Evolutionary conservation across 2,888 invertebrate genomes (phyloP), one percentile per base, ranked within the genome.

Genomic region (Cephus pulcher): DNA sequence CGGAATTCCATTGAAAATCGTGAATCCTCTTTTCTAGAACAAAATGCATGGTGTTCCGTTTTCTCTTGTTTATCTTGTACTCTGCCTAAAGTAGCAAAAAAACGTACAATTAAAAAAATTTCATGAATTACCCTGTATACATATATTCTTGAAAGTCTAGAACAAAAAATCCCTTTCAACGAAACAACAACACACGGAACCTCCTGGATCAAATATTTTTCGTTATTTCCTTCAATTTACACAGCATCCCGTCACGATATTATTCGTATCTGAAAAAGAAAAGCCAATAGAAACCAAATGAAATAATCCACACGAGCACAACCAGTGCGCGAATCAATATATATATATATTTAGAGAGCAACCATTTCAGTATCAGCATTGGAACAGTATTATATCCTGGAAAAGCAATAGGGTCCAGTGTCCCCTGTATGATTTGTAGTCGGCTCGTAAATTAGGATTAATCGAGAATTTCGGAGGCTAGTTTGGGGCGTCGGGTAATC

Each of bases 381-480:
- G 40, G 9, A 9, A 56, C 40, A 56, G 40, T 56, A 56, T 56
- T 56, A 56, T 56, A 56, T 56, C 40, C 40, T 23, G 9, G 40
- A 56, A 23, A 30, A 73, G 33, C 34, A 73, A 73, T 73, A 73
- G 73, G 33, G 33, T 73, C 23, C 23, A 56, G 40, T 56, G 40
- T 56, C 40, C 23, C 23, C 40, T 79, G 77, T 81, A 86, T 86
- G 86, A 87, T 86, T 88, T 87, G 88, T 86, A 79, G 78, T 80
- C 84, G 76, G 79, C 78, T 79, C 84, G 83, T 86, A 87, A 88
- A 88, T 88, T 85, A 82, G 84, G 86, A 87, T 87, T 86, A 87
- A 79, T 78, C 78, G 77, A 80, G 81, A 85, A 85, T 87, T 84
- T 85, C 85, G 83, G 79, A 74, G 76, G 77, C 78, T 78, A 34